Percentiles rank a stretch among this genome's conserved stretches.
Conservation (phyloP, 2,797 vertebrate species). For the Cyclopterus lumpus region DNA sequence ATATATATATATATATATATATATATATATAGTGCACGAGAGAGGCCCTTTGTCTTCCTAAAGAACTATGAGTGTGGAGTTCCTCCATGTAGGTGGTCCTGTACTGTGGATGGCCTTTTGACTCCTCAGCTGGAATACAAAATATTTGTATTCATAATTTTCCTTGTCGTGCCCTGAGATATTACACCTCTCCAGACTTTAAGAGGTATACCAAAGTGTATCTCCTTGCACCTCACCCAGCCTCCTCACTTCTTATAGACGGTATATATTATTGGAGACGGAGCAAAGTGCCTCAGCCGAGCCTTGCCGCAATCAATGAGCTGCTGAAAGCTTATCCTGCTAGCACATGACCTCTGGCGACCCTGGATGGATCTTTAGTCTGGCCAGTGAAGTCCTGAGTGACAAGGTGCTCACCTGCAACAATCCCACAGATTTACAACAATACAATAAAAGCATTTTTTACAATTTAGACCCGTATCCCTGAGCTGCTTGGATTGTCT, state of each 20-base stretch:
- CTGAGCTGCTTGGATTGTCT: conserved; percentile 14
- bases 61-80: conserved; percentile 23
- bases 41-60: conserved; percentile 42
- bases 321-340: conserved; percentile 69
- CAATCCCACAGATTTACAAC: background rate
- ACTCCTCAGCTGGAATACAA: conserved; percentile 37
- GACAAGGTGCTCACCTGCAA: conserved; percentile 2
- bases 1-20: no score
- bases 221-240: conserved; percentile 42
- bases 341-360: conserved; percentile 44
- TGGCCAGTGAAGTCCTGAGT: conserved; percentile 5
- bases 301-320: conserved; percentile 61
- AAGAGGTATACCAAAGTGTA: conserved; percentile 33
- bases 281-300: conserved; percentile 65
- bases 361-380: conserved; percentile 14
- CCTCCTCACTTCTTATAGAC: conserved; percentile 35
- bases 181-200: conserved; percentile 18
- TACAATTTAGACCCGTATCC: background rate
- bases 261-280: conserved; percentile 47
- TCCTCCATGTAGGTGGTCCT: conserved; percentile 57
- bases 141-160: conserved; percentile 22
- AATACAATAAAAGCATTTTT: background rate
- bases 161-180: conserved; percentile 18
- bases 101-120: conserved; percentile 29
- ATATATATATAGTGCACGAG: conserved; percentile 14